Conservation (phyloP, 2,113 vertebrate genomes). For the Apus apus region DNA sequence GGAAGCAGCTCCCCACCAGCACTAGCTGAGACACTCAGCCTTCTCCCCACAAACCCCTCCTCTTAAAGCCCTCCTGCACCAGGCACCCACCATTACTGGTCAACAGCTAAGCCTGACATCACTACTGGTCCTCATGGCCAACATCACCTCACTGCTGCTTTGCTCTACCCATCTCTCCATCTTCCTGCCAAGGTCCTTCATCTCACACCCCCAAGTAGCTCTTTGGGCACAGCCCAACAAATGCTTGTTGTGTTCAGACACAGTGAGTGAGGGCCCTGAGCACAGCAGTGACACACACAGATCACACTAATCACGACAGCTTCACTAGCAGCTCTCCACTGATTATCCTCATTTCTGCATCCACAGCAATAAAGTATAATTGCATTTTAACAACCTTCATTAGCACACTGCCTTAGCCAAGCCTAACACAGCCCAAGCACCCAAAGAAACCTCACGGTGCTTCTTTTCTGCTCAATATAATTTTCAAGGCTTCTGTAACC, state of each 20-base stretch:
- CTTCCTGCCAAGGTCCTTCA: background rate
- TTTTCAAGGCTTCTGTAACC: slow-evolving; percentile 65
- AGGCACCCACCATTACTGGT: background rate
- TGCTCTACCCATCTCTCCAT: background rate
- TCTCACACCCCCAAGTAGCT: fast-evolving
- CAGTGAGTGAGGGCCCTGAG: background rate
- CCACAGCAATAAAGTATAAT: background rate
- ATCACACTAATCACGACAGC: background rate
- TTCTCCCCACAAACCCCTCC: background rate
- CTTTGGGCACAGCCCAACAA: background rate
- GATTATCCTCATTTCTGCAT: slow-evolving; percentile 40
- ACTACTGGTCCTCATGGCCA: background rate
- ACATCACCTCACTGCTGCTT: background rate
- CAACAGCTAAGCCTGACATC: background rate
- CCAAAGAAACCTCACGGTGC: slow-evolving; percentile 42
- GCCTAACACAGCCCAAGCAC: slow-evolving; percentile 20
- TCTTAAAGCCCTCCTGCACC: background rate
- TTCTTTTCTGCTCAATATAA: slow-evolving; percentile 60
- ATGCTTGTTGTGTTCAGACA: background rate
- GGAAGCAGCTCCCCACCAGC: background rate
- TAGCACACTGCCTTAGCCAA: slow-evolving; percentile 26
- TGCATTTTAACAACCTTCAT: slow-evolving; percentile 59
- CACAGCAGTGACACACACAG: background rate
- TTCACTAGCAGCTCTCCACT: background rate
- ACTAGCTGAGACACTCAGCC: background rate